These are phyloP conservation scores for Fregata magnificens DNA, from an alignment of 2,113 vertebrate genomes.

Conservation along the genomic window DNA sequence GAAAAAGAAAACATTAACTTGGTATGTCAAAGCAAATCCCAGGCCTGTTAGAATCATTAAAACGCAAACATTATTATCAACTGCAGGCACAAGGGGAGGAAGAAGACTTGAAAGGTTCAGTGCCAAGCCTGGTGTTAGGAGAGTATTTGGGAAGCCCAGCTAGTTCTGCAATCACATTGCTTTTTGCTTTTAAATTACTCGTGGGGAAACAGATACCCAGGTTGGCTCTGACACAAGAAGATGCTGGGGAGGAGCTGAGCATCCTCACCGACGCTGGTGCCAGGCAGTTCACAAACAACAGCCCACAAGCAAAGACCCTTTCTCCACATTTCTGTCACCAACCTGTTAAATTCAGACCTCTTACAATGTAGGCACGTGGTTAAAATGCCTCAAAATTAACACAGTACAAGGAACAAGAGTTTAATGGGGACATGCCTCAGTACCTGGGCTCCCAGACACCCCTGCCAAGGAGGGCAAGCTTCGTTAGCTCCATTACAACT, in stretches of 20 bases:
- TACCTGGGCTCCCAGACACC: background rate
- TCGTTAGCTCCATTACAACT: fast-evolving
- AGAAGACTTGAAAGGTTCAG: background rate
- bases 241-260: background rate
- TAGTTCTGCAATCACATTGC: background rate
- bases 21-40: constrained; percentile 53
- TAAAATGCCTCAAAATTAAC: background rate
- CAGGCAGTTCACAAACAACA: background rate
- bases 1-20: constrained; percentile 55
- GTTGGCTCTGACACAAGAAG: background rate
- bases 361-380: background rate
- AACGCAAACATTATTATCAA: constrained; percentile 56
- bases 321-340: background rate
- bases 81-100: constrained; percentile 37
- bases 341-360: background rate
- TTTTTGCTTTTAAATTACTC: background rate
- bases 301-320: background rate
- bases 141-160: background rate
- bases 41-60: constrained; percentile 37
- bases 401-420: background rate
- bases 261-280: background rate
- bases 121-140: background rate
- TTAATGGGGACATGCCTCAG: background rate
- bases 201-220: background rate
- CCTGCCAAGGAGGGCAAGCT: background rate